phyloP scores from a whole-genome alignment of 1,140 invertebrate genomes.

The Pachyrhynchus sulphureomaculatus region DNA sequence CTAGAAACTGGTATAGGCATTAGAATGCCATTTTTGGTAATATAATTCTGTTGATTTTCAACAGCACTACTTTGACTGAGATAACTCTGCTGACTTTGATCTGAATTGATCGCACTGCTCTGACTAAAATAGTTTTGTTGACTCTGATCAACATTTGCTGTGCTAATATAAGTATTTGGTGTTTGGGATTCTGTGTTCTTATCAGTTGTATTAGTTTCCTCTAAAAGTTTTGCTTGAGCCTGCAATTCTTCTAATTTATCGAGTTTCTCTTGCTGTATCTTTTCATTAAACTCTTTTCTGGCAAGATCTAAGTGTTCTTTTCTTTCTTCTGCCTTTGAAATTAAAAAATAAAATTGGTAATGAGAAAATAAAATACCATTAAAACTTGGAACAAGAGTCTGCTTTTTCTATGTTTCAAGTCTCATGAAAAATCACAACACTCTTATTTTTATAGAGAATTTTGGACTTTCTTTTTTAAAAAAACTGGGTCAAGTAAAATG shows the following conservation, averaged over 20 bases:
- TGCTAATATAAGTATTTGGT: conserved; percentile 8
- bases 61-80: conserved; percentile 11
- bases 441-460: too few species aligned
- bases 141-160: conserved; percentile 34
- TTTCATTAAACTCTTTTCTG: conserved; percentile 50
- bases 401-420: too few species aligned
- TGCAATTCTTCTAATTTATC: conserved; percentile 48
- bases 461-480: too few species aligned
- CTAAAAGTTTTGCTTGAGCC: conserved; percentile 57
- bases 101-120: not conserved
- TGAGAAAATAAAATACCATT: not conserved
- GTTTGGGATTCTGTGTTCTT: conserved; percentile 27
- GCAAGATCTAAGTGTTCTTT: conserved; percentile 56
- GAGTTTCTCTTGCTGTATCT: conserved; percentile 54
- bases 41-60: conserved; percentile 30
- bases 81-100: not conserved
- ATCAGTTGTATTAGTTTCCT: conserved; percentile 36
- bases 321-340: conserved; percentile 53
- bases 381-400: too few species aligned
- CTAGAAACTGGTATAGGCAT: conserved; percentile 37
- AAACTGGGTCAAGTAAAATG: too few species aligned
- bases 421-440: too few species aligned
- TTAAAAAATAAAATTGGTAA: not conserved
- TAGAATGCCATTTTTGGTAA: conserved; percentile 37
- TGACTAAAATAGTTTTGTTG: conserved; percentile 32